phyloP scores from a whole-genome alignment of 53 echinoderm and acorn worm genomes.

The Paracentrotus lividus region DNA sequence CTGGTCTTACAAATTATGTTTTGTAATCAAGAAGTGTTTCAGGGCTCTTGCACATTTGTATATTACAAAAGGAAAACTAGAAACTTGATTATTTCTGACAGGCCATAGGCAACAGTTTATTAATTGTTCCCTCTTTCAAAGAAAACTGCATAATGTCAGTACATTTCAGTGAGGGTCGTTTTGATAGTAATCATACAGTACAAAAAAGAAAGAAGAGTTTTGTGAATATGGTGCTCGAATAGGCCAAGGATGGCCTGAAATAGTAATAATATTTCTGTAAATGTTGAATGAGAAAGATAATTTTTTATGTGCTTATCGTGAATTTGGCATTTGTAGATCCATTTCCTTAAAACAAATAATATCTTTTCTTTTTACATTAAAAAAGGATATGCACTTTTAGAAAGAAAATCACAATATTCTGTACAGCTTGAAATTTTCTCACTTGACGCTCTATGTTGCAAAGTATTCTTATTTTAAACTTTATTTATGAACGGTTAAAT shows the following conservation, averaged over 20 bases:
- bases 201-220: neutral
- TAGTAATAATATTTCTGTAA: neutral
- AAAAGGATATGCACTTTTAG: neutral
- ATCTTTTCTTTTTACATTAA: neutral
- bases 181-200: no score
- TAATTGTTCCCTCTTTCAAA: no score
- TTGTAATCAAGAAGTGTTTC: neutral
- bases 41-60: neutral
- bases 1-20: neutral
- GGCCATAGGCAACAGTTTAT: no score
- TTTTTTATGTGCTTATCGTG: neutral
- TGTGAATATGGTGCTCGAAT: constrained; percentile 5
- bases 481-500: constrained; percentile 15
- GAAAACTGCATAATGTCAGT: no score
- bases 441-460: neutral
- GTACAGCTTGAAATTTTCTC: neutral
- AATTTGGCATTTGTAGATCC: neutral
- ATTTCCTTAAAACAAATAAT: neutral
- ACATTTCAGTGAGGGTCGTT: no score
- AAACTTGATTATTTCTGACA: no score
- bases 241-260: neutral
- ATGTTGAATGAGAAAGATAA: neutral
- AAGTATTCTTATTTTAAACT: constrained; percentile 45
- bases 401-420: neutral
- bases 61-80: no score